These are phyloP conservation scores for Ctenopoma multispine DNA, from an alignment of 2,797 vertebrate species.

Conservation along the genomic window DNA sequence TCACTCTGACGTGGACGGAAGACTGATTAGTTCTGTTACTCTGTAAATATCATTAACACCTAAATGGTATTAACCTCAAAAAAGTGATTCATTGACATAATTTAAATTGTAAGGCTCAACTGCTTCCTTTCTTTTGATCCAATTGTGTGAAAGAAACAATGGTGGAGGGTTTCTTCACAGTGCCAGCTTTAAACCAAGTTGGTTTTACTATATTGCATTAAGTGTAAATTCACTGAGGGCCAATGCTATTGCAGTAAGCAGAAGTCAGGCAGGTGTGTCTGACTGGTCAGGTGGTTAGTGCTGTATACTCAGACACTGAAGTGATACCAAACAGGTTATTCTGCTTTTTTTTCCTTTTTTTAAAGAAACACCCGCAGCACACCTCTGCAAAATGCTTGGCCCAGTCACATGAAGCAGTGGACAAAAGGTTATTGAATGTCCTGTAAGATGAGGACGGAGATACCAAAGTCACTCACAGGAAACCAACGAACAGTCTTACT, in stretches of 20 bases:
- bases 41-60: slow-evolving; percentile 33
- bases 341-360: slow-evolving; percentile 58
- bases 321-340: slow-evolving; percentile 67
- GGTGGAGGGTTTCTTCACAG: not conserved
- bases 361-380: slow-evolving; percentile 29
- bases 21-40: slow-evolving; percentile 27
- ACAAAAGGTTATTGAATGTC: slow-evolving; percentile 60
- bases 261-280: slow-evolving; percentile 8
- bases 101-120: slow-evolving; percentile 44
- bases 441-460: slow-evolving; percentile 28
- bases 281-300: slow-evolving; percentile 24
- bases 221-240: not conserved
- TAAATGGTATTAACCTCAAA: slow-evolving; percentile 29
- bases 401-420: not conserved
- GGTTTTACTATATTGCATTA: not conserved
- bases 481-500: not conserved
- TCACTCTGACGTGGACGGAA: not conserved
- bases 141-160: slow-evolving; percentile 39
- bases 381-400: slow-evolving; percentile 36
- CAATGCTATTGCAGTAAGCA: not conserved
- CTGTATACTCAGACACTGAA: slow-evolving; percentile 2
- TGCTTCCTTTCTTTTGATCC: slow-evolving; percentile 44
- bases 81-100: slow-evolving; percentile 45
- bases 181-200: not conserved
- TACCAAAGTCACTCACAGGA: slow-evolving; percentile 4